Percentiles rank a stretch among this genome's conserved stretches.
Evolutionary conservation across 1,140 invertebrate species (phyloP).

Genomic region (Theocolax elegans): DNA sequence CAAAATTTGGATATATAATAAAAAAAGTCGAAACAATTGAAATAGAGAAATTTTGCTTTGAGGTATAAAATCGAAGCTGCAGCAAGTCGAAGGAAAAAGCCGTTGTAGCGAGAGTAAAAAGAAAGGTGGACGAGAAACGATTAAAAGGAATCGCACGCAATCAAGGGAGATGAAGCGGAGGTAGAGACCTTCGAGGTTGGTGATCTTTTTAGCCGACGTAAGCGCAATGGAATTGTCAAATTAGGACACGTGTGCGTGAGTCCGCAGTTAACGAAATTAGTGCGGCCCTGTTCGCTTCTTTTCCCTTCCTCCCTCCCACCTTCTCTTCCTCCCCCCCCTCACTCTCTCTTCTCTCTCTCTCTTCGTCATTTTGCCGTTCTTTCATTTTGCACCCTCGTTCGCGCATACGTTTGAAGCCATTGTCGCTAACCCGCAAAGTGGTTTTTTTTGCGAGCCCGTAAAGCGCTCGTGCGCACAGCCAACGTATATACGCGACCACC

Average conservation of each 20-base stretch:
- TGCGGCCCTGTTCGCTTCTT: not conserved
- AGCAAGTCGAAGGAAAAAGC: not conserved
- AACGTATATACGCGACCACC: not conserved
- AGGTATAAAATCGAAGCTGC: no score
- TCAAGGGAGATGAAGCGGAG: conserved; percentile 4
- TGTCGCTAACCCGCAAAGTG: conserved; percentile 16
- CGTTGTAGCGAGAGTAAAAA: no score
- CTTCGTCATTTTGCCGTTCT: conserved; percentile 10
- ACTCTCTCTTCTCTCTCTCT: conserved; percentile 16
- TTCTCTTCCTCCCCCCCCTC: not conserved
- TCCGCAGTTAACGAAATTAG: conserved; percentile 31
- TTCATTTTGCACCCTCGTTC: no score
- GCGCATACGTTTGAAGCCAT: no score
- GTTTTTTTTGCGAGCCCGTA: conserved; percentile 32
- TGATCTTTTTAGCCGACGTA: conserved; percentile 12
- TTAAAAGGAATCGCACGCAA: conserved; percentile 21
- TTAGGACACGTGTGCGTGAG: conserved; percentile 8
- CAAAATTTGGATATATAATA: no score
- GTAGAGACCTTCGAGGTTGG: not conserved
- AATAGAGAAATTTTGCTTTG: no score
- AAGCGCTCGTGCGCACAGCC: not conserved
- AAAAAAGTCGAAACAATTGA: no score
- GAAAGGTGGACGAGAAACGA: not conserved
- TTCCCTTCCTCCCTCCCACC: not conserved
- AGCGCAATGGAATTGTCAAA: conserved; percentile 28